Evolutionary conservation across 2,797 vertebrate genomes (phyloP).

Genomic region (Microctenopoma stevenorrisi): DNA sequence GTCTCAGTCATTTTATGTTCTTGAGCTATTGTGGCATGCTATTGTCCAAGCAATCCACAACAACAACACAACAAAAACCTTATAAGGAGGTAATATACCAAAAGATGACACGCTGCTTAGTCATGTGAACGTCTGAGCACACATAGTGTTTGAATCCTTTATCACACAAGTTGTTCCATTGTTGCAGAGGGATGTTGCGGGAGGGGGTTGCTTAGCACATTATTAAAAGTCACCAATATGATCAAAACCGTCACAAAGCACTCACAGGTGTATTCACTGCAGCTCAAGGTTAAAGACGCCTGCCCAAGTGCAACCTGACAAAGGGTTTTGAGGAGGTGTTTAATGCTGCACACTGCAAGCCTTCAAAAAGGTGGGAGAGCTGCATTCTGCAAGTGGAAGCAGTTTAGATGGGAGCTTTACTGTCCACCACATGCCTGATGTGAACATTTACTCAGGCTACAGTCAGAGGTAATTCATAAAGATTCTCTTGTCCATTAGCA

Average conservation of each 20-base stretch:
- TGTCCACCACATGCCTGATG: constrained; percentile 39
- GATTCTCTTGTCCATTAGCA: constrained; percentile 60
- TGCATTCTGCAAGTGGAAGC: constrained; percentile 22
- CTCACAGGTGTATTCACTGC: constrained; percentile 14
- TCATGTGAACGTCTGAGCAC: background rate
- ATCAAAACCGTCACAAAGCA: background rate
- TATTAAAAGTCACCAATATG: background rate
- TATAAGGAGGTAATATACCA: background rate
- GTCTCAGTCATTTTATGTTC: background rate
- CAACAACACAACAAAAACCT: background rate
- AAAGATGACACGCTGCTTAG: background rate
- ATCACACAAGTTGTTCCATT: background rate
- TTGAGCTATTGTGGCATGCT: background rate
- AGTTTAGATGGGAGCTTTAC: constrained; percentile 26
- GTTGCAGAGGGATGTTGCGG: background rate
- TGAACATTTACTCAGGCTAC: constrained; percentile 44
- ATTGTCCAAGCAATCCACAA: constrained; percentile 10
- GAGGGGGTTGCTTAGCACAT: background rate
- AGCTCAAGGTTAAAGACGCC: constrained; percentile 19
- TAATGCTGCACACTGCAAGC: constrained; percentile 21
- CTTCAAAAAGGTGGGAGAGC: constrained; percentile 24
- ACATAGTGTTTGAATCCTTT: background rate
- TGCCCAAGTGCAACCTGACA: constrained; percentile 48
- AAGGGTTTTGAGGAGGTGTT: constrained; percentile 20
- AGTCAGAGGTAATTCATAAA: constrained; percentile 53